These are phyloP conservation scores for Panopea generosa DNA, from an alignment of 2,888 invertebrate species.

Conservation along the genomic window DNA sequence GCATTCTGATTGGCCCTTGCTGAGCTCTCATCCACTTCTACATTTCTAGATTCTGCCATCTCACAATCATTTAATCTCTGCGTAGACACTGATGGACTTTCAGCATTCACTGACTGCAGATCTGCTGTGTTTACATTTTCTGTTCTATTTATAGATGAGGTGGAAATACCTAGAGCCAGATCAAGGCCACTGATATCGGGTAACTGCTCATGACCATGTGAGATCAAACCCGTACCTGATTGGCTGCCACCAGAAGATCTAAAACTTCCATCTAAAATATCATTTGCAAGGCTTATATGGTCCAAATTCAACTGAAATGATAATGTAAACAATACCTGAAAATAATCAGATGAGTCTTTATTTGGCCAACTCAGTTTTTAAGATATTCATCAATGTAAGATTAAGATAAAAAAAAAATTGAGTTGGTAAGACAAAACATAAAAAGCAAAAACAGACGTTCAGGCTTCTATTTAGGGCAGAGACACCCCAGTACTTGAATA, in stretches of 20 bases:
- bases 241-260: slow-evolving; percentile 49
- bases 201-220: slow-evolving; percentile 42
- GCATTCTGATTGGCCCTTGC: neutral
- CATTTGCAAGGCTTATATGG: slow-evolving; percentile 62
- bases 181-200: slow-evolving; percentile 63
- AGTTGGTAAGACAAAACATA: neutral
- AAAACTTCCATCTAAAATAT: slow-evolving; percentile 71
- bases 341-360: neutral
- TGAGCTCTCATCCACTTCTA: neutral
- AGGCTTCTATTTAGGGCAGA: too few species aligned
- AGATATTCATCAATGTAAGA: neutral
- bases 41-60: slow-evolving; percentile 3
- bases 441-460: too few species aligned
- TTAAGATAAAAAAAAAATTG: neutral
- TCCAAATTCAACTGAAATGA: slow-evolving; percentile 58
- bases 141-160: slow-evolving; percentile 22
- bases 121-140: slow-evolving; percentile 4
- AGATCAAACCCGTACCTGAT: slow-evolving; percentile 34
- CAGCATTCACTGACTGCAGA: neutral
- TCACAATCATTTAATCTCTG: neutral
- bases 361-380: neutral
- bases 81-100: neutral
- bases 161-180: slow-evolving; percentile 40
- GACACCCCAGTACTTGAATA: too few species aligned
- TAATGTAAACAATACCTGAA: neutral